Conservation (phyloP, 1,140 invertebrate species). For the Ooceraea biroi region DNA sequence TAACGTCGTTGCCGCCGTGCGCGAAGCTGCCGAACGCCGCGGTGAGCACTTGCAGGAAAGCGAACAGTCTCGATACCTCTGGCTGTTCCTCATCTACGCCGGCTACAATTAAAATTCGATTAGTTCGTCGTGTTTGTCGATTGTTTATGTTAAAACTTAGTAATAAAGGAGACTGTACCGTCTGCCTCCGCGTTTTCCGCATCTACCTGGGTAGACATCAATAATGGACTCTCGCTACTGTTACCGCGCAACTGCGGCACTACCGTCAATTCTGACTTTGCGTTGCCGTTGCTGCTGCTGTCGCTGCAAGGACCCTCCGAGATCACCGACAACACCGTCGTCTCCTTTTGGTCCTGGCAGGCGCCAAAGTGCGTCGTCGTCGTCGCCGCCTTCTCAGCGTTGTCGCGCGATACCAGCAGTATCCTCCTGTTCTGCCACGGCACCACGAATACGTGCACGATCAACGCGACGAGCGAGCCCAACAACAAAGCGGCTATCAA, state of each 20-base stretch:
- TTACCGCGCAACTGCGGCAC: constrained; percentile 82
- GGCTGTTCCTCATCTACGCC: constrained; percentile 83
- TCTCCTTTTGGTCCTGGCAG: constrained; percentile 79
- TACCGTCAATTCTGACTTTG: constrained; percentile 40
- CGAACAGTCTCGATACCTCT: constrained; percentile 93
- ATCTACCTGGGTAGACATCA: constrained; percentile 76
- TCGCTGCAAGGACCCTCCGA: constrained; percentile 71
- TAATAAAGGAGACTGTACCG: constrained; percentile 50
- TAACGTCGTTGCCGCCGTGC: constrained; percentile 99
- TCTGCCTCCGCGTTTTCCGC: constrained; percentile 73
- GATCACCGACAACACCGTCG: constrained; percentile 81
- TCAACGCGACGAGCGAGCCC: constrained; percentile 89
- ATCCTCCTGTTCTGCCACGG: constrained; percentile 92
- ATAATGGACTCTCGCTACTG: constrained; percentile 83
- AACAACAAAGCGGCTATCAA: constrained; percentile 89
- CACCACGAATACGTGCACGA: constrained; percentile 93
- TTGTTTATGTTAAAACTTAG: no score
- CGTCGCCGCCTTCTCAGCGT: constrained; percentile 71
- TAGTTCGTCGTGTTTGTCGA: no score
- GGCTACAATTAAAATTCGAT: no score
- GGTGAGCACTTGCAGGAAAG: constrained; percentile 97
- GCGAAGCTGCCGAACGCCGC: constrained; percentile 99
- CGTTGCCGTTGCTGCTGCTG: constrained; percentile 62
- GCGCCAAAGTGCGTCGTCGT: constrained; percentile 72
- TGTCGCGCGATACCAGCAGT: constrained; percentile 75